Base-by-base conservation (phyloP, 2,888 invertebrate genomes). In the Pyrochroa serraticornis region DNA sequence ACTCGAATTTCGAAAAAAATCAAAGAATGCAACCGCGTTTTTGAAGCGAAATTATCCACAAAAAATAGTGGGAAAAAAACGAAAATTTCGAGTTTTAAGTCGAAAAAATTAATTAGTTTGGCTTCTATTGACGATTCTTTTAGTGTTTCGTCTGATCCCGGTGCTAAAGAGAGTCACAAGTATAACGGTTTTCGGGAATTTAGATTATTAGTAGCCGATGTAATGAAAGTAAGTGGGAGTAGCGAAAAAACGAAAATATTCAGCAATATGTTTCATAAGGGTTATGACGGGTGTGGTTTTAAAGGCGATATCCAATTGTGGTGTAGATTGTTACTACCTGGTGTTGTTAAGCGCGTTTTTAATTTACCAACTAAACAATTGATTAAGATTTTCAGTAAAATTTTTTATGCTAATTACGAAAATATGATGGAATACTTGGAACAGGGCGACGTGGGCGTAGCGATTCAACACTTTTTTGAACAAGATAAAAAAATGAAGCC, bases 351-450 rank as follows among this genome's bases (percentile, higher is more conserved):
- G 76, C 82, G 93, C 58, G 87, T 96, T 33, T 97, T 96, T 76
- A 97, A 97, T 81, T 81, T 97, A 42, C 93, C 95, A 81, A 94
- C 91, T 74, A 95, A 95, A 76, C 95, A 95, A 73, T 82, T 97
- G 47, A 82, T 95, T 0, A 96, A 97, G 79, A 78, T 95, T 36
- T 96, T 95, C 76, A 89, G 93, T 39, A 86, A 86, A 79, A 86
- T 97, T 57, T 91, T 96, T 66, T 79, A 81, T 2, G 83, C 83
- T 0, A 87, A 89, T 77, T 88, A 87, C 59, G 87, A 89, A 66
- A 89, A 88, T 38, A 95, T 97, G 95, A 78, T 92, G 5, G 87
- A 89, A 65, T 88, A 95, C 79, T 82, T 96, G 64, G 93, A 95
- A 73, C 86, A 93, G 74, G 95, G 75, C 3, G 96, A 97, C 79